A percentile compares a stretch with the other conserved stretches of the same genome.
Conservation (phyloP, 1,140 invertebrate species). For the Brachionus manjavacas region DNA sequence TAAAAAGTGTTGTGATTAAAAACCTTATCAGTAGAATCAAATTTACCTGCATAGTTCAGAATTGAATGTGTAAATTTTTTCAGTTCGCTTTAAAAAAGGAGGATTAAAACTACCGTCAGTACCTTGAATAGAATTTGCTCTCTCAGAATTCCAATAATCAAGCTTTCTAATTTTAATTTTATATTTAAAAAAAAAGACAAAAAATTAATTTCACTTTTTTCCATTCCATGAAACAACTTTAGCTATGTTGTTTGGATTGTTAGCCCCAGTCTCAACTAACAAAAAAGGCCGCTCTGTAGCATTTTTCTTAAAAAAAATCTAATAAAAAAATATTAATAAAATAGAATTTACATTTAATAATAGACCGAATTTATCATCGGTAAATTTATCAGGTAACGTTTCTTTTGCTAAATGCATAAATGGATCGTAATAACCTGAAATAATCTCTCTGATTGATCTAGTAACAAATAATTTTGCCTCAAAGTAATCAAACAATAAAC, state of each 20-base stretch:
- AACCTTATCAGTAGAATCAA: too few relatives aligned
- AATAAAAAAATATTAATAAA: not conserved
- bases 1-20: too few relatives aligned
- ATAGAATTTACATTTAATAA: not conserved
- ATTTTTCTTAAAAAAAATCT: not conserved
- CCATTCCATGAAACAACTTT: not conserved
- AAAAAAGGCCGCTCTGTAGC: not conserved
- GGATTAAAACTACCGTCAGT: conserved; percentile 29
- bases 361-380: conserved; percentile 27
- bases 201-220: not conserved
- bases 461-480: conserved; percentile 16
- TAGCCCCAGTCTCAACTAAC: not conserved
- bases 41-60: conserved; percentile 18
- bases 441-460: not conserved
- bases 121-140: not conserved
- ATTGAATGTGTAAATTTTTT: not conserved
- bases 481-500: not conserved
- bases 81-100: not conserved
- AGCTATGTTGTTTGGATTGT: not conserved
- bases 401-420: not conserved
- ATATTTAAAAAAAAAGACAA: not conserved
- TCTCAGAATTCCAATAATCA: not conserved
- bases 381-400: not conserved
- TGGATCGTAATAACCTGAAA: conserved; percentile 14
- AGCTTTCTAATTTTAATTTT: not conserved